These are phyloP conservation scores for Spisula subtruncata DNA, from an alignment of 2,888 invertebrate species.

Conservation along the genomic window DNA sequence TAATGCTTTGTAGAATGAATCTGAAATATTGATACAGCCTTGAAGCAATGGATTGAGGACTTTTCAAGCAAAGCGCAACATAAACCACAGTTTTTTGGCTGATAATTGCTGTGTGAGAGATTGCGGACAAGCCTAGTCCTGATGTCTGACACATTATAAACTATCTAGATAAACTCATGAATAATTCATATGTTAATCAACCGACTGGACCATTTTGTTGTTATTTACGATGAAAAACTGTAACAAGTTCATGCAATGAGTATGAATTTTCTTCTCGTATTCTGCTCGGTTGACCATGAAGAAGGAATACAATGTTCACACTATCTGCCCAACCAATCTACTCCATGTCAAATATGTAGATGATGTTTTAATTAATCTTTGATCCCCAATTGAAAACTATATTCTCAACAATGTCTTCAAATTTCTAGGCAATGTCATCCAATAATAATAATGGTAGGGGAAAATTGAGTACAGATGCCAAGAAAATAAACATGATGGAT, in stretches of 20 bases:
- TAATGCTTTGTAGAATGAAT: too few relatives aligned
- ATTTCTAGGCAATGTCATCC: neutral
- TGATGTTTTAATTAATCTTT: conserved; percentile 1
- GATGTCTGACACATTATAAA: neutral
- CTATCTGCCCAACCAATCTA: neutral
- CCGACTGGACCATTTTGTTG: neutral
- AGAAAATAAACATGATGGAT: neutral
- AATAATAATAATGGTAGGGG: neutral
- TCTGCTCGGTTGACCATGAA: neutral
- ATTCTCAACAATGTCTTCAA: neutral
- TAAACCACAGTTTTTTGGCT: neutral
- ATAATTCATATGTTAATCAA: conserved; percentile 8
- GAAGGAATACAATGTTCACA: neutral
- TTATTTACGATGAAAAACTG: conserved; percentile 3
- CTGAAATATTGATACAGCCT: too few relatives aligned
- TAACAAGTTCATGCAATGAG: neutral
- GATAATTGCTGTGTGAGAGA: neutral
- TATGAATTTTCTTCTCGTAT: neutral
- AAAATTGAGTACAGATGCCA: neutral
- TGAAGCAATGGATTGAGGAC: too few relatives aligned
- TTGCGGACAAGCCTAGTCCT: neutral
- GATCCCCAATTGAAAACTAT: neutral
- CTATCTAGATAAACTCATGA: neutral
- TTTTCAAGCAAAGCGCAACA: too few relatives aligned
- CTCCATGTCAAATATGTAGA: neutral